Evolutionary conservation across 2,113 vertebrate species (phyloP), one percentile per base, ranked within the genome.

Genomic region (Sebastes schlegelii): DNA sequence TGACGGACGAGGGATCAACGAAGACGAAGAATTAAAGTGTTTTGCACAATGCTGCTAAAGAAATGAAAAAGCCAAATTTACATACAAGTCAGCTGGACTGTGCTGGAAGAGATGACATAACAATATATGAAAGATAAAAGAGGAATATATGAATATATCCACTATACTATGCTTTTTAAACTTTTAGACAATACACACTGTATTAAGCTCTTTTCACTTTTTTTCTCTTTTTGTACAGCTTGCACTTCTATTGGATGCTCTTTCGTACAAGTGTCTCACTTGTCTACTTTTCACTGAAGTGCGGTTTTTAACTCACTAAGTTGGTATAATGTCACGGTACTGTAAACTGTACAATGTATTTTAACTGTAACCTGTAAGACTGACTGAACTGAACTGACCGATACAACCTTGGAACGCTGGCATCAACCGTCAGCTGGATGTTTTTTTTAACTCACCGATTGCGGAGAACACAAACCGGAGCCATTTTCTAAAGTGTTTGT

Each of bases 171-270:
- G 61, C 74, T 90, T 91, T 90, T 91, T 67, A 75, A 79, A 48
- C 43, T 57, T 80, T 85, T 54, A 66, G 6, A 84, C 19, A 57
- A 48, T 40, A 79, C 55, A 23, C 55, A 66, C 54, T 45, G 10
- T 48, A 82, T 84, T 85, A 83, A 82, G 45, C 73, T 85, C 61
- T 87, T 88, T 86, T 74, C 76, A 87, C 52, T 72, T 89, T 80
- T 80, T 45, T 77, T 72, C 64, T 49, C 49, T 68, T 86, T 92
- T 92, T 82, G 73, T 90, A 91, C 85, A 88, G 87, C 79, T 79
- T 87, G 76, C 82, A 86, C 90, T 91, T 80, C 77, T 71, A 16
- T 43, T 69, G 26, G 89, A 89, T 51, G 80, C 84, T 86, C 75
- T 88, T 87, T 88, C 70, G 26, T 65, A 82, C 68, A 63, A 57